Conservation (phyloP, 2,113 vertebrate species). For the Puffinus mauretanicus region DNA sequence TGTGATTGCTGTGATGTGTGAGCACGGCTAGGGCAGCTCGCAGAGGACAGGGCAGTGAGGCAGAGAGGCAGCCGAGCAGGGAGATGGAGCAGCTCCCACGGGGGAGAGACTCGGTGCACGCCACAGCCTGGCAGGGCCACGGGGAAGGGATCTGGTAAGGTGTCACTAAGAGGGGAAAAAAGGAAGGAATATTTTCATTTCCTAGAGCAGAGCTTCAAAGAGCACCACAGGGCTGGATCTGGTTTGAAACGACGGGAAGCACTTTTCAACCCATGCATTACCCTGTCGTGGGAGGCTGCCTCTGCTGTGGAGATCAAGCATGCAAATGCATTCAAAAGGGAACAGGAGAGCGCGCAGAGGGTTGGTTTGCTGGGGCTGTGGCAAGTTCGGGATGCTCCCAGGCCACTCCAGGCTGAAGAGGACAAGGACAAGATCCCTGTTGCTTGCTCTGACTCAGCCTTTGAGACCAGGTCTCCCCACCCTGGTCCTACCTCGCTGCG, state of each 20-base stretch:
- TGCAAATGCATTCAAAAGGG: neutral
- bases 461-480: neutral
- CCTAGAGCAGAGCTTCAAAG: neutral
- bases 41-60: neutral
- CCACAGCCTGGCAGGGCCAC: neutral
- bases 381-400: neutral
- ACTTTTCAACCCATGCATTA: rapidly evolving
- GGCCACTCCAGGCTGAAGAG: neutral
- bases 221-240: neutral
- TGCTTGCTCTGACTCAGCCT: neutral
- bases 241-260: neutral
- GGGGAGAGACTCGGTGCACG: too few species aligned
- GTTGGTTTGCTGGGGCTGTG: neutral
- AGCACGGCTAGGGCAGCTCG: rapidly evolving
- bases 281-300: neutral
- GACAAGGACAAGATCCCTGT: neutral
- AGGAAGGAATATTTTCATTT: neutral
- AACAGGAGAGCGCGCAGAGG: neutral
- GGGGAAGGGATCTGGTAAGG: neutral
- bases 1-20: rapidly evolving
- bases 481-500: rapidly evolving
- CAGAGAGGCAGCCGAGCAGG: neutral
- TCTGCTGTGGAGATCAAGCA: neutral
- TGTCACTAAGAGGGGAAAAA: neutral
- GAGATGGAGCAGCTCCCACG: neutral